Conservation (phyloP, 2,888 invertebrate genomes). For the Strigamia transsilvanica region DNA sequence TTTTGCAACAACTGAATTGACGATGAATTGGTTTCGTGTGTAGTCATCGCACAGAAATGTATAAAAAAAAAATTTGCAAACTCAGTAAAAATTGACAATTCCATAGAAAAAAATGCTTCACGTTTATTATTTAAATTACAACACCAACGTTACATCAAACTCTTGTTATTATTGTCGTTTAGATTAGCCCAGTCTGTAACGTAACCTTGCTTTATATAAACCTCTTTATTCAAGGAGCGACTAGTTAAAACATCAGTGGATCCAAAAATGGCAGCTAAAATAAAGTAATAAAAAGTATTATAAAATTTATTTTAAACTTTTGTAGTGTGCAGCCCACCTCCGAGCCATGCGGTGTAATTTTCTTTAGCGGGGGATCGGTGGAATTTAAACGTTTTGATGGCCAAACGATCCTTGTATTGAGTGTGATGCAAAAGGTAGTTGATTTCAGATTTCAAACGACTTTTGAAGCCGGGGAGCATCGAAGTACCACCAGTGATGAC, state of each 20-base stretch:
- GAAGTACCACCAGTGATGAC: slow-evolving; percentile 87
- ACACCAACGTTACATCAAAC: not conserved
- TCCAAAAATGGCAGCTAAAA: slow-evolving; percentile 77
- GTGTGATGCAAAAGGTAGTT: slow-evolving; percentile 71
- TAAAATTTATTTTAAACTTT: not conserved
- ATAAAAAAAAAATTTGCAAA: not conserved
- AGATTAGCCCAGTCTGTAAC: slow-evolving; percentile 85
- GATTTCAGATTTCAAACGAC: slow-evolving; percentile 81
- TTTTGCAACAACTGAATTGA: slow-evolving; percentile 50
- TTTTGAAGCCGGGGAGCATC: slow-evolving; percentile 82
- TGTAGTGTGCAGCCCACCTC: slow-evolving; percentile 68
- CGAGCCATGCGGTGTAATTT: slow-evolving; percentile 87
- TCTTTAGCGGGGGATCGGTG: slow-evolving; percentile 80
- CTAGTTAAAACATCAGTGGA: slow-evolving; percentile 77
- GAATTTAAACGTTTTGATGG: slow-evolving; percentile 77
- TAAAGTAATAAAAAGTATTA: slow-evolving; percentile 51
- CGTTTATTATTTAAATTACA: not conserved
- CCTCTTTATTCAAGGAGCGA: slow-evolving; percentile 78
- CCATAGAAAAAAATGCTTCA: not conserved
- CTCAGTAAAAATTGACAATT: slow-evolving; percentile 6
- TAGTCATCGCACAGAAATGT: not conserved
- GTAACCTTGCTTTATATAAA: slow-evolving; percentile 73
- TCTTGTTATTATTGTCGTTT: slow-evolving; percentile 67
- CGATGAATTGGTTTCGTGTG: not conserved
- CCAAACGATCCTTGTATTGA: slow-evolving; percentile 72